phyloP scores from a whole-genome alignment of 2,797 vertebrate species.

The Pyrrhura leucotis region DNA sequence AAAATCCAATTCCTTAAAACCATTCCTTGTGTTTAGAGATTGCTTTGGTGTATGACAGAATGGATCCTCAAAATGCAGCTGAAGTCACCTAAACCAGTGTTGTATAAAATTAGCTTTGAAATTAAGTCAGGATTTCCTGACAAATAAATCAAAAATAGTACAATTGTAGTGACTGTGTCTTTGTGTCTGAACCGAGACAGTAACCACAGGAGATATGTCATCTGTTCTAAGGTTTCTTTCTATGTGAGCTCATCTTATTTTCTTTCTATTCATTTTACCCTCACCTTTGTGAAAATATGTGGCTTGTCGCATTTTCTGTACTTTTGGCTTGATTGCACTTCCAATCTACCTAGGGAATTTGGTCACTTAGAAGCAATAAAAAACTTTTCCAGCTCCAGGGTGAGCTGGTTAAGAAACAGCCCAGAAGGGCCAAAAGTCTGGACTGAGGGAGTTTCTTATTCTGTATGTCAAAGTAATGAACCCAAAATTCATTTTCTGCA shows the following conservation, averaged over 20 bases:
- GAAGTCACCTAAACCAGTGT: neutral
- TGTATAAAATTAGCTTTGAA: neutral
- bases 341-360: neutral
- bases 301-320: neutral
- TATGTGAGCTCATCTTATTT: neutral
- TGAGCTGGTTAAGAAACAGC: neutral
- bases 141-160: neutral
- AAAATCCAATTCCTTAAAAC: neutral
- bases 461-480: neutral
- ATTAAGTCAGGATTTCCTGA: neutral
- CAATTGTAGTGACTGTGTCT: neutral
- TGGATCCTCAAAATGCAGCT: neutral
- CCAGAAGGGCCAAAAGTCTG: neutral
- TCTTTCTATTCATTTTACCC: neutral
- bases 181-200: neutral
- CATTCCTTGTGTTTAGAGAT: neutral
- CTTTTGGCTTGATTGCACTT: neutral
- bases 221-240: neutral
- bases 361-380: neutral
- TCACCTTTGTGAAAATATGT: neutral
- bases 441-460: neutral
- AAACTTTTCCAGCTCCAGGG: fast-evolving
- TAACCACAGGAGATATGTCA: neutral
- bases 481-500: neutral
- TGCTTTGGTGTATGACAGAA: neutral